phyloP scores from a whole-genome alignment of 2,888 invertebrate genomes.

The Bedellia somnulentella region DNA sequence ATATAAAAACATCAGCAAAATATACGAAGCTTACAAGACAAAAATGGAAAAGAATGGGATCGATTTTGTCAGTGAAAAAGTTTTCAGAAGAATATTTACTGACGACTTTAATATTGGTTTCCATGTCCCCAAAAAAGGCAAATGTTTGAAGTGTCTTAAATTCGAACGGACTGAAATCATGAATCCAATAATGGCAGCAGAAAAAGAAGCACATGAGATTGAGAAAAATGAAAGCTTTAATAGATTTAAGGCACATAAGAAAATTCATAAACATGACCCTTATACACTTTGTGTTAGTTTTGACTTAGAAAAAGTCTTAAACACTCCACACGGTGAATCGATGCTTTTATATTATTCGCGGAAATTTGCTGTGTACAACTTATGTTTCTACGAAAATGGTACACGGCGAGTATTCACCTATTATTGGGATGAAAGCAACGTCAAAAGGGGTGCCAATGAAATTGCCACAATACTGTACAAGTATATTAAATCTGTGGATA shows the following conservation, averaged over 20 bases:
- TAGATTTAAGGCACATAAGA: background rate
- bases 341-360: slow-evolving; percentile 13
- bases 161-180: too few relatives aligned
- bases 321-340: slow-evolving; percentile 14
- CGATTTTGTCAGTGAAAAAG: slow-evolving; percentile 3
- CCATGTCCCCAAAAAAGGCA: slow-evolving; percentile 11
- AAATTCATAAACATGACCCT: background rate
- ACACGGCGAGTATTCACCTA: slow-evolving; percentile 12
- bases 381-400: slow-evolving; percentile 13
- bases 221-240: background rate
- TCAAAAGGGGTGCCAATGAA: slow-evolving; percentile 16
- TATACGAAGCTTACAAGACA: slow-evolving; percentile 2
- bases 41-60: slow-evolving; percentile 4
- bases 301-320: slow-evolving; percentile 15
- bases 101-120: slow-evolving; percentile 11
- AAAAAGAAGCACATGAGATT: background rate
- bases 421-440: slow-evolving; percentile 16
- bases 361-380: slow-evolving; percentile 14
- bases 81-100: slow-evolving; percentile 9
- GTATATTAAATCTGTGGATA: slow-evolving; percentile 15
- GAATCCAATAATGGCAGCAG: too few relatives aligned
- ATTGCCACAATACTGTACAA: slow-evolving; percentile 13
- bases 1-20: background rate
- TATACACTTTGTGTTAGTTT: slow-evolving; percentile 6
- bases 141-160: slow-evolving; percentile 9